Conservation (phyloP, 2,888 invertebrate species). For the Dendrolimus pini region DNA sequence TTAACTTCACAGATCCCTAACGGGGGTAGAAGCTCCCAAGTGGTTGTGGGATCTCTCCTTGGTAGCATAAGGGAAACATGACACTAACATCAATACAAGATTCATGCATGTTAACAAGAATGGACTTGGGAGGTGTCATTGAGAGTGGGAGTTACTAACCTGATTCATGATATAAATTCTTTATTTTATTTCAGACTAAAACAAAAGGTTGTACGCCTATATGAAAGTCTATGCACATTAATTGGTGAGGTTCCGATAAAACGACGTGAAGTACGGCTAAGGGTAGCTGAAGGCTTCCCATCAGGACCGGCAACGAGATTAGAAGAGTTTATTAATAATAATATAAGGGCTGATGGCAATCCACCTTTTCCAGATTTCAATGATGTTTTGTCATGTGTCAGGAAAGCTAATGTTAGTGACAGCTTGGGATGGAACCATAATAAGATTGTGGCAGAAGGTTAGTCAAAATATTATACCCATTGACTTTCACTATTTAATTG, state of each 20-base stretch:
- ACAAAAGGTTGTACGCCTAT: conserved; percentile 29
- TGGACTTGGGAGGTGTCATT: not conserved
- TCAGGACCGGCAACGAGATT: conserved; percentile 42
- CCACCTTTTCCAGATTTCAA: conserved; percentile 65
- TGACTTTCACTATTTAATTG: not conserved
- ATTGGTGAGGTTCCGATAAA: conserved; percentile 30
- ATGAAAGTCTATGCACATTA: conserved; percentile 38
- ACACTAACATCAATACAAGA: too few relatives aligned
- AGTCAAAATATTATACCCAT: not conserved
- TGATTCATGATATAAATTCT: not conserved
- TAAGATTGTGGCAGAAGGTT: conserved; percentile 43
- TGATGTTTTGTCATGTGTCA: conserved; percentile 55
- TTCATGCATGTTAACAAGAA: too few relatives aligned
- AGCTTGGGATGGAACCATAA: conserved; percentile 29
- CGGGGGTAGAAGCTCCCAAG: too few relatives aligned
- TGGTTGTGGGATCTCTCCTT: too few relatives aligned
- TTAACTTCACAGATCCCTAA: too few relatives aligned
- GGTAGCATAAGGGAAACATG: too few relatives aligned
- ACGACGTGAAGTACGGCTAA: conserved; percentile 30
- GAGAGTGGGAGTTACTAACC: not conserved
- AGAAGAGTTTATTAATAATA: conserved; percentile 40
- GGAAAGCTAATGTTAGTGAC: conserved; percentile 28
- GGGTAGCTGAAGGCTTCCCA: conserved; percentile 31
- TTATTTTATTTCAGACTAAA: conserved; percentile 34
- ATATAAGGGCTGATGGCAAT: conserved; percentile 33